Evolutionary conservation across 2,797 vertebrate species (phyloP).

Genomic region (Lacerta viridis): DNA sequence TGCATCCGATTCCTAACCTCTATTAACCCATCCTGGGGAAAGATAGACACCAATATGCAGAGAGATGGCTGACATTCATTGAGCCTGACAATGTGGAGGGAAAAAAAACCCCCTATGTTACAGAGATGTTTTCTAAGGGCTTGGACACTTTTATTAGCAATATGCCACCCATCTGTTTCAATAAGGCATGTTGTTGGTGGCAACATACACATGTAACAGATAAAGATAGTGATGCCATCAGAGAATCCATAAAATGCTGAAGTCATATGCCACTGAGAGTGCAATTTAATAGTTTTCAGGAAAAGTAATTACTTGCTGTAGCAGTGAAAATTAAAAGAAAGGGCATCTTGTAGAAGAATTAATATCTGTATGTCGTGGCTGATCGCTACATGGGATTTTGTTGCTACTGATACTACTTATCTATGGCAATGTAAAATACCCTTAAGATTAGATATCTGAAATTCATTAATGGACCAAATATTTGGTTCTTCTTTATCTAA

Average conservation of each 20-base stretch:
- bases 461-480: background rate
- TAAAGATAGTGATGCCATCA: background rate
- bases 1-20: conserved; percentile 38
- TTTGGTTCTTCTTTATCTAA: background rate
- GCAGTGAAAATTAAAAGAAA: conserved; percentile 13
- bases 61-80: conserved; percentile 27
- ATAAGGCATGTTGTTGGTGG: conserved; percentile 32
- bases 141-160: conserved; percentile 38
- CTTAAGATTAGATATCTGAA: conserved; percentile 4
- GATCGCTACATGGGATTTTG: conserved; percentile 38
- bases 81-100: background rate
- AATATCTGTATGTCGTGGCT: background rate
- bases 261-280: background rate
- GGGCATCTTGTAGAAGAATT: conserved; percentile 10
- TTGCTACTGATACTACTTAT: conserved; percentile 18
- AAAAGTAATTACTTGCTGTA: conserved; percentile 22
- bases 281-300: background rate
- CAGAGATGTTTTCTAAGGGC: conserved; percentile 32
- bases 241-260: conserved; percentile 16
- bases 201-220: background rate
- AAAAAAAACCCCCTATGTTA: conserved; percentile 27
- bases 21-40: background rate
- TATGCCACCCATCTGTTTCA: background rate
- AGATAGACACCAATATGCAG: background rate
- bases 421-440: background rate